Evolutionary conservation across 2,888 invertebrate species (phyloP).

Genomic region (Dicroscelio sp.): DNA sequence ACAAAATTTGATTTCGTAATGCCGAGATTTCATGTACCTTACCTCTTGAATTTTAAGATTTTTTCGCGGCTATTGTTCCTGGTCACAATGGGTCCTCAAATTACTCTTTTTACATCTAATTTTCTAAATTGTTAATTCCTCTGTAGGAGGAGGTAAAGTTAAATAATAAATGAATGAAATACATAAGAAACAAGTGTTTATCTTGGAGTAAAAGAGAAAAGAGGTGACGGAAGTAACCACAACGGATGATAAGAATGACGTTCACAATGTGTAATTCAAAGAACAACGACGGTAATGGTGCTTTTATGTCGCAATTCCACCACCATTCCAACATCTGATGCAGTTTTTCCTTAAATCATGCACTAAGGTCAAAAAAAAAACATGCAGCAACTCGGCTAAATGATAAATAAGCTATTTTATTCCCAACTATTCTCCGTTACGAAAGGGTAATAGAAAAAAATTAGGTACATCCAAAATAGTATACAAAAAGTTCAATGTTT

Average conservation of each 20-base stretch:
- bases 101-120: conserved; percentile 1
- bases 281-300: conserved; percentile 62
- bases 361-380: conserved; percentile 46
- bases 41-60: too few species aligned
- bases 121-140: conserved; percentile 12
- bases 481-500: too few species aligned
- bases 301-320: conserved; percentile 63
- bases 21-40: too few species aligned
- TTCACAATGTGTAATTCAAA: conserved; percentile 59
- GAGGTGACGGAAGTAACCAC: conserved; percentile 47
- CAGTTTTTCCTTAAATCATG: conserved; percentile 63
- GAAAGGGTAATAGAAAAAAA: too few species aligned
- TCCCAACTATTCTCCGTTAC: too few species aligned
- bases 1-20: too few species aligned
- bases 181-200: conserved; percentile 38
- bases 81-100: not conserved
- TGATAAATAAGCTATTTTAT: too few species aligned
- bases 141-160: not conserved
- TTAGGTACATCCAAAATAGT: too few species aligned
- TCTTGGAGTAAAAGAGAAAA: conserved; percentile 45
- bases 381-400: too few species aligned
- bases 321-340: conserved; percentile 52
- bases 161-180: conserved; percentile 31
- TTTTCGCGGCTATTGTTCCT: not conserved
- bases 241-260: conserved; percentile 49